Evolutionary conservation across 2,113 vertebrate genomes (phyloP).

Genomic region (Coptodon rendalli): DNA sequence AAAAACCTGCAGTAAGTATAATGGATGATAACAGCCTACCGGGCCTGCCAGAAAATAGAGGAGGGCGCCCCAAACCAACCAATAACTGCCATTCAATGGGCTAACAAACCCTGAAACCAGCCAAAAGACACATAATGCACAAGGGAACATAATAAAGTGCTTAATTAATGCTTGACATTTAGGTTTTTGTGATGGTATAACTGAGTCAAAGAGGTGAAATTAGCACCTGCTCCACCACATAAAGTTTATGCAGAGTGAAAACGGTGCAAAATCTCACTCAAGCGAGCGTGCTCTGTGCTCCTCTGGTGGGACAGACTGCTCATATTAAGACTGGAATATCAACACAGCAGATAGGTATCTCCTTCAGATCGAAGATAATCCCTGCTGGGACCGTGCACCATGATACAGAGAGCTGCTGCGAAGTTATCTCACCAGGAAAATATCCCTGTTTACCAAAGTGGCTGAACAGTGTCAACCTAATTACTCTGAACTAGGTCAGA

Average conservation of each 20-base stretch:
- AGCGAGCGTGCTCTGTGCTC: not conserved
- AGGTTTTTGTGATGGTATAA: not conserved
- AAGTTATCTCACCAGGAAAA: conserved; percentile 56
- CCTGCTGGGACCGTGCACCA: conserved; percentile 11
- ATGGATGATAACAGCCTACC: not conserved
- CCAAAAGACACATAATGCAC: not conserved
- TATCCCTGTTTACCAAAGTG: conserved; percentile 64
- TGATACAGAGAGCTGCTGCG: not conserved
- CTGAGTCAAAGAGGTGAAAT: not conserved
- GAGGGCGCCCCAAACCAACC: not conserved
- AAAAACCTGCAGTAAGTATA: not conserved
- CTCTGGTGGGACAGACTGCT: not conserved
- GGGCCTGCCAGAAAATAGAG: not conserved
- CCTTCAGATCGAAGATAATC: conserved; percentile 46
- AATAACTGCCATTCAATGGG: not conserved
- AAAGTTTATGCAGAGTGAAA: not conserved
- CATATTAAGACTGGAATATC: conserved; percentile 28
- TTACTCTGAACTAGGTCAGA: conserved; percentile 71
- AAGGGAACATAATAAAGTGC: not conserved
- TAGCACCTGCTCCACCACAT: not conserved
- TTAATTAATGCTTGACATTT: not conserved
- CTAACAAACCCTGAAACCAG: not conserved
- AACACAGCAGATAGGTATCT: conserved; percentile 54
- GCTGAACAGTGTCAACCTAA: conserved; percentile 68
- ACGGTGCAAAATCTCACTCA: not conserved